Base-by-base conservation (phyloP, 2,797 vertebrate genomes). In the Lacerta agilis region DNA sequence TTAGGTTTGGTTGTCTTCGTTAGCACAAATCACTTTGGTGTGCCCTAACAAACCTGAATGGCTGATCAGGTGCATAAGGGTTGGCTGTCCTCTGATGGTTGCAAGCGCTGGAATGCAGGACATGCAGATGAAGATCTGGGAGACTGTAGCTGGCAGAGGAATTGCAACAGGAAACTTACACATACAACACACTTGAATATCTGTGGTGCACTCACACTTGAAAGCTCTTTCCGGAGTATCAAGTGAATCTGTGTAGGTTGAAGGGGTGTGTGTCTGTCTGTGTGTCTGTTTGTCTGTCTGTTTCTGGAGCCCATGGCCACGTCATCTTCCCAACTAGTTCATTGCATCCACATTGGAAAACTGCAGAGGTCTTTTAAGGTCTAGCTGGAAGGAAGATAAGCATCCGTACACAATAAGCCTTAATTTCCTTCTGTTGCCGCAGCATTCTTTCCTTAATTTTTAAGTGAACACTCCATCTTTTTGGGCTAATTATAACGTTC, bases 401-500 rank as follows among this genome's bases (percentile, higher is more conserved):
- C 38, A n/a, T 61, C 41, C 23, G 8, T 43, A n/a, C 36, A 66
- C 33, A 84, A 41, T 75, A 38, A 29, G 43, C 29, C 84, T 84
- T 79, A 58, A 72, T 88, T 71, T 79, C 15, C n/a, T 55, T 64
- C 79, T 25, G 33, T 86, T 76, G 71, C 58, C 29, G 69, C 73
- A 0, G 0, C 45, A 29, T 83, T 55, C 72, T 17, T 85, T 85
- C 90, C 18, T 87, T 92, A 91, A 88, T 83, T 82, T 90, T 93
- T 45, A 93, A 89, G 88, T n/a, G 84, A 92, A 94, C 90, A 18
- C 0, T 1, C 88, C 90, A 77, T 87, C 89, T 88, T 94, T 93
- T 73, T 23, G 89, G 91, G 93, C 94, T 96, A 95, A 96, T 95
- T 94, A 91, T 87, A 95, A 89, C 80, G 83, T 94, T 93, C 82